A percentile compares a stretch with the other conserved stretches of the same genome.
Conservation (phyloP, 2,797 vertebrate species). For the Aselliscus stoliczkanus region DNA sequence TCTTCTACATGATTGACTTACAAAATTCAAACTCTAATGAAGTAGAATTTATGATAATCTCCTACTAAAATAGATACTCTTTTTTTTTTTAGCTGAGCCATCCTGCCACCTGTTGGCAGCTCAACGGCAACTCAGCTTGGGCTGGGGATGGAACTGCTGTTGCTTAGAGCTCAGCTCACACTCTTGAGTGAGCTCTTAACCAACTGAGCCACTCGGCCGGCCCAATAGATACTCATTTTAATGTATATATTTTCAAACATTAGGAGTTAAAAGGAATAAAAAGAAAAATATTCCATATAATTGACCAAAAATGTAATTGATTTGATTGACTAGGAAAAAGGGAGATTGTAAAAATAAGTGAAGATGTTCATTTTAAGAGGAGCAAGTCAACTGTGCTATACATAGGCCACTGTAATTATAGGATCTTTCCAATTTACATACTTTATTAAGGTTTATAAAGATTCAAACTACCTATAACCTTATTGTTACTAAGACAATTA, state of each 20-base stretch:
- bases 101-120: too few species aligned
- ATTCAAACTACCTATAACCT: not conserved
- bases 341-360: not conserved
- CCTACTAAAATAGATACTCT: not conserved
- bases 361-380: not conserved
- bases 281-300: not conserved
- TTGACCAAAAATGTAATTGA: not conserved
- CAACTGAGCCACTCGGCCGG: too few species aligned
- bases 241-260: not conserved
- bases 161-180: too few species aligned
- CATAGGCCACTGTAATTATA: not conserved
- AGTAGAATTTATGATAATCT: not conserved
- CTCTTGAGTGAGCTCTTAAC: too few species aligned
- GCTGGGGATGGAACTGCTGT: too few species aligned
- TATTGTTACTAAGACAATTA: conserved; percentile 28
- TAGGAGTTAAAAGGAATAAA: conserved; percentile 10
- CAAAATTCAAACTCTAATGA: not conserved
- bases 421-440: not conserved
- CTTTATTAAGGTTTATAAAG: not conserved
- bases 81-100: too few species aligned
- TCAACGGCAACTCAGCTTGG: too few species aligned
- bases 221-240: not conserved
- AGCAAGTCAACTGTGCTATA: not conserved
- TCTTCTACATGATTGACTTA: not conserved
- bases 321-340: not conserved